Evolutionary conservation across 2,113 vertebrate genomes (phyloP).

Genomic region (Rana temporaria): DNA sequence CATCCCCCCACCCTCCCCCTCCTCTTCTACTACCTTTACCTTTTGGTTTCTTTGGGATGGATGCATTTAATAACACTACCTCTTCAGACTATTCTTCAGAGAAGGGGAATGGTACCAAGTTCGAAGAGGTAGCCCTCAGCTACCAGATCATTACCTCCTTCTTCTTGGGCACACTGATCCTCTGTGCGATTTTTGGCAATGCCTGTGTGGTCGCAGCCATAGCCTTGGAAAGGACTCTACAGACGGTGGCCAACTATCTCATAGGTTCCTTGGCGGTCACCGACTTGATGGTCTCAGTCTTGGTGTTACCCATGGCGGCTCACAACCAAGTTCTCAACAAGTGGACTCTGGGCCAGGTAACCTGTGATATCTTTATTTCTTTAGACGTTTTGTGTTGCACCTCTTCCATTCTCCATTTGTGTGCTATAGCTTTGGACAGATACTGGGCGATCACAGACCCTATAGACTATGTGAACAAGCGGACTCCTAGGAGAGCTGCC

Average conservation of each 20-base stretch:
- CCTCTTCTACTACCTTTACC: background rate
- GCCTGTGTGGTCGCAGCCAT: slow-evolving; percentile 95
- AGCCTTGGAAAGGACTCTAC: slow-evolving; percentile 92
- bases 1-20: background rate
- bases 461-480: slow-evolving; percentile 96
- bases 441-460: slow-evolving; percentile 98
- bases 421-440: slow-evolving; percentile 95
- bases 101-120: slow-evolving; percentile 66
- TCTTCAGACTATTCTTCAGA: slow-evolving; percentile 70
- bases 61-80: slow-evolving; percentile 77
- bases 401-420: slow-evolving; percentile 96
- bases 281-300: slow-evolving; percentile 96
- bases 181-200: slow-evolving; percentile 93
- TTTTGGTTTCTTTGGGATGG: slow-evolving; percentile 68
- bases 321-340: slow-evolving; percentile 96
- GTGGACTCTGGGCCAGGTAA: slow-evolving; percentile 95
- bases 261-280: slow-evolving; percentile 96
- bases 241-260: slow-evolving; percentile 97
- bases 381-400: slow-evolving; percentile 97
- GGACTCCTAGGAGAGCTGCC: slow-evolving; percentile 91
- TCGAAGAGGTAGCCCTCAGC: slow-evolving; percentile 79
- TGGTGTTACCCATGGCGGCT: slow-evolving; percentile 97
- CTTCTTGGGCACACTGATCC: slow-evolving; percentile 87
- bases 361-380: slow-evolving; percentile 95
- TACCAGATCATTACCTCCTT: slow-evolving; percentile 93